A percentile compares a stretch with the other conserved stretches of the same genome.
phyloP scores from a whole-genome alignment of 1,140 invertebrate genomes.

The Triops longicaudatus region DNA sequence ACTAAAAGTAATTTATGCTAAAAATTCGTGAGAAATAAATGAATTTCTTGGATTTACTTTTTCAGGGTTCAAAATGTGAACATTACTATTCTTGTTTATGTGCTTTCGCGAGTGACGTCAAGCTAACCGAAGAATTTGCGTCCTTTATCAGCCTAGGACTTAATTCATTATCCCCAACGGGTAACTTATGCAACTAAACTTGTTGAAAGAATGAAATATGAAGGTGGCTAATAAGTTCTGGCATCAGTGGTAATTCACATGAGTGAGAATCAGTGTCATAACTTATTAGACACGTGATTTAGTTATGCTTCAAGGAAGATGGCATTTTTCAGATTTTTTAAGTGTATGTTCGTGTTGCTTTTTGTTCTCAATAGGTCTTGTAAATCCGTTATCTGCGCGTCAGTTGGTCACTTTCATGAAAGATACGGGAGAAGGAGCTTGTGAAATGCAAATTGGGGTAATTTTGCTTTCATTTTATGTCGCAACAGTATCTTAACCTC shows the following conservation, averaged over 20 bases:
- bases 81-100: slow-evolving; percentile 64
- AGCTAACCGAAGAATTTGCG: slow-evolving; percentile 58
- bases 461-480: not conserved
- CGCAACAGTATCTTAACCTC: too few relatives aligned
- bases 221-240: not conserved
- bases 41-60: slow-evolving; percentile 22
- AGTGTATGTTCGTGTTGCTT: too few relatives aligned
- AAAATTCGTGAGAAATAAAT: not conserved
- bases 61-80: slow-evolving; percentile 36
- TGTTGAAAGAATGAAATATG: not conserved
- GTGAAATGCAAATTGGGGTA: slow-evolving; percentile 7
- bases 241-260: not conserved
- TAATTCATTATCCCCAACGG: not conserved
- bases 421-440: not conserved
- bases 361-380: not conserved
- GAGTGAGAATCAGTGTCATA: too few relatives aligned
- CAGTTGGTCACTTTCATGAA: not conserved
- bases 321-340: too few relatives aligned
- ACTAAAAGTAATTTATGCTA: slow-evolving; percentile 47
- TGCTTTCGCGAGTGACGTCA: slow-evolving; percentile 65
- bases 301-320: too few relatives aligned
- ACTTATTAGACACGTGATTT: too few relatives aligned
- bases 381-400: not conserved
- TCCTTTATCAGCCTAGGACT: not conserved
- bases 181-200: not conserved